Evolutionary conservation across 2,888 invertebrate species (phyloP).

Genomic region (Drosophila infuscata): DNA sequence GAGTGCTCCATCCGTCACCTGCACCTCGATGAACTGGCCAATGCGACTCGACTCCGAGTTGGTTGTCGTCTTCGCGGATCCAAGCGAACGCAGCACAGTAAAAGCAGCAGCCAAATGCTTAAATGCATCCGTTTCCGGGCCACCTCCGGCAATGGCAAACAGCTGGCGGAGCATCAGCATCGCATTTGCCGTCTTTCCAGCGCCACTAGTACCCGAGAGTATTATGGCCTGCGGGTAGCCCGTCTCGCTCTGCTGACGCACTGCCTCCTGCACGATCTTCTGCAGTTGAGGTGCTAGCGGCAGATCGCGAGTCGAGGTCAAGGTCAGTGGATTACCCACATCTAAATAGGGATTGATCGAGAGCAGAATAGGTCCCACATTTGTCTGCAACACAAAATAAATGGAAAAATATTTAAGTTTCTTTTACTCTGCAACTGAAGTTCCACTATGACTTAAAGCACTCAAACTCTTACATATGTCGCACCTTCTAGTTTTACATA

Average conservation of each 20-base stretch:
- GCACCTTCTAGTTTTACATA: background rate
- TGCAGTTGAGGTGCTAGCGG: conserved; percentile 92
- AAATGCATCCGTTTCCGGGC: conserved; percentile 97
- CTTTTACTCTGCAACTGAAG: background rate
- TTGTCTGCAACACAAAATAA: conserved; percentile 89
- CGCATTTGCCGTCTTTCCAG: conserved; percentile 97
- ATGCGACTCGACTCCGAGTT: conserved; percentile 97
- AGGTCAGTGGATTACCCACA: conserved; percentile 93
- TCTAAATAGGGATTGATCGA: conserved; percentile 96
- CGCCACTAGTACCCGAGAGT: conserved; percentile 95
- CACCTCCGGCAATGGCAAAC: conserved; percentile 97
- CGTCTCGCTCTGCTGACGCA: conserved; percentile 96
- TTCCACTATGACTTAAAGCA: background rate
- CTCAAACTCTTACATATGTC: background rate
- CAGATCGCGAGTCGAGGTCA: conserved; percentile 91
- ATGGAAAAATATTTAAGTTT: background rate
- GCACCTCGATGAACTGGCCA: conserved; percentile 98
- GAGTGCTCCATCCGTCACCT: conserved; percentile 96
- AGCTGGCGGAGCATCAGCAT: conserved; percentile 95
- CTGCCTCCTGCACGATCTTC: conserved; percentile 95
- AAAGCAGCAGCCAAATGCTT: conserved; percentile 98
- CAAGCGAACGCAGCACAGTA: conserved; percentile 95
- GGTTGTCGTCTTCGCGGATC: conserved; percentile 94
- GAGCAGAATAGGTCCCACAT: conserved; percentile 95
- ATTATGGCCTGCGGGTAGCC: conserved; percentile 98